phyloP scores from a whole-genome alignment of 2,113 vertebrate species.

The Corvus cornix region DNA sequence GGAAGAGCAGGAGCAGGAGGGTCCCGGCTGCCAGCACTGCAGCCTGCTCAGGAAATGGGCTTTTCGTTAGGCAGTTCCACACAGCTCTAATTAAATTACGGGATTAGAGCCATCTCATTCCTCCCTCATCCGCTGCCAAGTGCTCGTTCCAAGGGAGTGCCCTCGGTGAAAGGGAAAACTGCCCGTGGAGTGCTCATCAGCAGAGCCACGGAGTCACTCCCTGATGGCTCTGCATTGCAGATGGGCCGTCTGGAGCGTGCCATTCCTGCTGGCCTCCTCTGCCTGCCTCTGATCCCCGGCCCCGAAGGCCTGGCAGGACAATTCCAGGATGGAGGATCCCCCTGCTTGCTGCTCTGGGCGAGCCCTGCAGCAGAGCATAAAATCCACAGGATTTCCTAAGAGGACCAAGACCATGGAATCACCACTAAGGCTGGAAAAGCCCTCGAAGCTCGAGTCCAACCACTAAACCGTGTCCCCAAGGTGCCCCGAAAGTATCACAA shows the following conservation, averaged over 20 bases:
- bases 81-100: conserved; percentile 48
- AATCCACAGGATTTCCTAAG: not conserved
- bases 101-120: conserved; percentile 59
- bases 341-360: not conserved
- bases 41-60: conserved; percentile 26
- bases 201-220: not conserved
- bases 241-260: not conserved
- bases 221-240: conserved; percentile 25
- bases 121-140: conserved; percentile 49
- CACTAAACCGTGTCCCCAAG: rapidly evolving
- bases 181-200: not conserved
- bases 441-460: not conserved
- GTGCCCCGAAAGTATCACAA: not conserved
- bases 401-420: not conserved
- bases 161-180: conserved; percentile 20
- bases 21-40: not conserved
- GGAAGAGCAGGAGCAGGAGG: not conserved
- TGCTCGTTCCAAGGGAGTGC: conserved; percentile 39
- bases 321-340: not conserved
- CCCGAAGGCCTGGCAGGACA: not conserved
- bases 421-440: not conserved
- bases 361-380: not conserved
- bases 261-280: not conserved
- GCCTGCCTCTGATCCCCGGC: not conserved
- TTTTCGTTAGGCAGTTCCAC: not conserved